Percentiles rank a stretch among this genome's conserved stretches.
phyloP scores from a whole-genome alignment of 2,113 vertebrate species.

The Leptosomus discolor region DNA sequence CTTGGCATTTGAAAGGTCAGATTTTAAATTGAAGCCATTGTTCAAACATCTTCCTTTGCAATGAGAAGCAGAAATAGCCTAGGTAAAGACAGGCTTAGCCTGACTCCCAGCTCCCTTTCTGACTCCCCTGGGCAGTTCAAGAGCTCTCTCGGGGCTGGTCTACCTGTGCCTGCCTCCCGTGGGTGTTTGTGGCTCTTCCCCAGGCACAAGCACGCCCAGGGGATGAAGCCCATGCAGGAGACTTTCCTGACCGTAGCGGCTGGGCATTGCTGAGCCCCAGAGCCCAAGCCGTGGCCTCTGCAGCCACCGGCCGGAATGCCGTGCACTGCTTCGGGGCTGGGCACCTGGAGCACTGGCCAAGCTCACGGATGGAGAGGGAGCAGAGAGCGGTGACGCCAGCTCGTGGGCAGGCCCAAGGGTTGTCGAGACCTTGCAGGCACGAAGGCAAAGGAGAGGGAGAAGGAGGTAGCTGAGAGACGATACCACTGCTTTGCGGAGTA shows the following conservation, averaged over 20 bases:
- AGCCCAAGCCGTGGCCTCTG: not conserved
- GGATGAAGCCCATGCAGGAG: not conserved
- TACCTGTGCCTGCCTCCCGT: not conserved
- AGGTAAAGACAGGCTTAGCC: not conserved
- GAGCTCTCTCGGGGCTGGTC: not conserved
- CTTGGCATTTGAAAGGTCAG: constrained; percentile 9
- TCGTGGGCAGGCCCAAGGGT: not conserved
- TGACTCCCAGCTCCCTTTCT: not conserved
- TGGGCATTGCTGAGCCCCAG: not conserved
- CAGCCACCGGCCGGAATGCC: fast-evolving
- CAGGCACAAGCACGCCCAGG: fast-evolving
- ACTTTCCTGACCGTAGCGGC: not conserved
- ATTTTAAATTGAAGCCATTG: not conserved
- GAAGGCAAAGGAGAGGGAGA: not conserved
- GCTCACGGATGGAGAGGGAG: not conserved
- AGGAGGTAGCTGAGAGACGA: not conserved
- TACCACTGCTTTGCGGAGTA: not conserved
- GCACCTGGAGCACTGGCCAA: not conserved
- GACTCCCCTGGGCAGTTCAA: not conserved
- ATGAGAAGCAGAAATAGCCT: not conserved
- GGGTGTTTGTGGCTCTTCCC: not conserved
- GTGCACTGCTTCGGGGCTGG: fast-evolving
- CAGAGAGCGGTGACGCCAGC: fast-evolving
- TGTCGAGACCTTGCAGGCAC: not conserved
- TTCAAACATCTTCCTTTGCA: not conserved